These are phyloP conservation scores for Nebria salina DNA, from an alignment of 2,888 invertebrate genomes.

Conservation along the genomic window DNA sequence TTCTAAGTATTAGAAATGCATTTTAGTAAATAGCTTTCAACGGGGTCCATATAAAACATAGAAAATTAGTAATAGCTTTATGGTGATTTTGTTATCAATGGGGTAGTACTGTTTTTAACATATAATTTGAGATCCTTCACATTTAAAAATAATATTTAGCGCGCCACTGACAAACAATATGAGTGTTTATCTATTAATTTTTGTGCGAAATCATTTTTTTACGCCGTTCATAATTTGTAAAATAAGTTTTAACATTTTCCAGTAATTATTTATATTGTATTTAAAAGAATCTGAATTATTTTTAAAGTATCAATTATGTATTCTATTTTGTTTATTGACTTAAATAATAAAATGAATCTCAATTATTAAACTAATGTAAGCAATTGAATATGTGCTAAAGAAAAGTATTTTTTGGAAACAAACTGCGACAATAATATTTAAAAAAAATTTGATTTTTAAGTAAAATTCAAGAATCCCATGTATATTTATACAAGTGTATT, in stretches of 20 bases:
- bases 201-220: background rate
- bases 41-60: background rate
- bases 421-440: background rate
- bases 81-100: background rate
- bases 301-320: background rate
- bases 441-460: background rate
- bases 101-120: background rate
- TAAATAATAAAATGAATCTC: background rate
- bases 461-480: background rate
- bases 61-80: background rate
- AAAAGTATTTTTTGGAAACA: background rate
- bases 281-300: background rate
- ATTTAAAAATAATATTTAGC: background rate
- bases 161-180: background rate
- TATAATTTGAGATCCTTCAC: background rate
- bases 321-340: background rate
- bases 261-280: background rate
- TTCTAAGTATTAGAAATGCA: background rate
- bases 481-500: background rate
- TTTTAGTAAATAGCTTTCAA: background rate
- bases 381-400: background rate
- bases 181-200: background rate
- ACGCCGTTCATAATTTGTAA: background rate
- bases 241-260: background rate
- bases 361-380: background rate